Evolutionary conservation across 2,113 vertebrate species (phyloP).

Genomic region (Mohoua ochrocephala): DNA sequence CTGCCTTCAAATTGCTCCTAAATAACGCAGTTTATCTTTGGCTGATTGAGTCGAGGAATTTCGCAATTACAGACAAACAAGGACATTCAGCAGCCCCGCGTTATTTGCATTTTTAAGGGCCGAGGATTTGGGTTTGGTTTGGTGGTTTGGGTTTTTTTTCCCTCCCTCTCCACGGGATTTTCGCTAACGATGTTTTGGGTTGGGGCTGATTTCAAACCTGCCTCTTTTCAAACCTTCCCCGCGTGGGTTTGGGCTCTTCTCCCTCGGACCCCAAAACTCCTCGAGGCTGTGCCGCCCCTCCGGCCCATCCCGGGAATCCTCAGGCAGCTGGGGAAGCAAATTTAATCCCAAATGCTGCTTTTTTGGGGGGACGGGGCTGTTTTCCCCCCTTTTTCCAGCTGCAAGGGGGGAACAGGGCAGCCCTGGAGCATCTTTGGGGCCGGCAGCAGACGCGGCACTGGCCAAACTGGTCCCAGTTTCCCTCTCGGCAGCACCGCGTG

Average conservation of each 20-base stretch:
- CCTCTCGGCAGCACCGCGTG: rapidly evolving
- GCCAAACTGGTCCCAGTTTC: background rate
- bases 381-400: rapidly evolving
- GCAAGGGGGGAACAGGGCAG: rapidly evolving
- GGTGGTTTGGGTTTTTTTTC: no score
- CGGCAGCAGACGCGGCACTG: rapidly evolving
- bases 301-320: background rate
- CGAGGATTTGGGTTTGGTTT: no score
- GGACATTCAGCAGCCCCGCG: slow-evolving; percentile 35
- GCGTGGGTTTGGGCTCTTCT: rapidly evolving
- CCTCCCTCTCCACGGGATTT: background rate
- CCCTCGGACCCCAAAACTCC: background rate
- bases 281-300: rapidly evolving
- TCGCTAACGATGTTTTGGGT: background rate
- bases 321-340: rapidly evolving
- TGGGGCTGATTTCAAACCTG: no score
- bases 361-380: rapidly evolving
- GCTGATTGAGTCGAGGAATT: slow-evolving; percentile 61
- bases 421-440: background rate
- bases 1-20: slow-evolving; percentile 59
- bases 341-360: background rate
- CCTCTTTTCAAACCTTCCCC: no score
- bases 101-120: slow-evolving; percentile 66
- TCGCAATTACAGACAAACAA: slow-evolving; percentile 57
- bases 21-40: slow-evolving; percentile 60